These are phyloP conservation scores for Metallyticus violacea DNA, from an alignment of 2,888 invertebrate genomes.

Conservation along the genomic window DNA sequence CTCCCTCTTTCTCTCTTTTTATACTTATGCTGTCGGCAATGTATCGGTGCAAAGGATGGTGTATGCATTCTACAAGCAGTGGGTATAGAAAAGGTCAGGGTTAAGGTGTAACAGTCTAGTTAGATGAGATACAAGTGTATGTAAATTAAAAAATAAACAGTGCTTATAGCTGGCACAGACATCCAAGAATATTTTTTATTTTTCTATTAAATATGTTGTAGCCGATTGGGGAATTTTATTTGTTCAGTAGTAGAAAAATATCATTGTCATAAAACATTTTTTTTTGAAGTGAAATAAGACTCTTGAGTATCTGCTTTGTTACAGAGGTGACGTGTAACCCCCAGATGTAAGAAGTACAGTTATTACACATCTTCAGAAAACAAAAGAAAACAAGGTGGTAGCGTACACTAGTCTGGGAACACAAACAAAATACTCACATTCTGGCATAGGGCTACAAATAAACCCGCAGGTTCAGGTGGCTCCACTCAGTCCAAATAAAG, in stretches of 20 bases:
- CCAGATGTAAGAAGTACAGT: background rate
- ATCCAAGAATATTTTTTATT: conserved; percentile 19
- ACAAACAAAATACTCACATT: conserved; percentile 5
- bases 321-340: background rate
- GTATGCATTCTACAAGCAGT: background rate
- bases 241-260: background rate
- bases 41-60: background rate
- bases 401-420: background rate
- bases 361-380: background rate
- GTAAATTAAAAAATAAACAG: background rate
- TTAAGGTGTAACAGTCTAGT: background rate
- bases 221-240: background rate
- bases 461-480: background rate
- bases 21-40: background rate
- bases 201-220: background rate
- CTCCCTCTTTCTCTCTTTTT: background rate
- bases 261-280: background rate
- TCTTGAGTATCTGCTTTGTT: background rate
- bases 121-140: background rate
- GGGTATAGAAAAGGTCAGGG: background rate
- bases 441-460: conserved; percentile 17
- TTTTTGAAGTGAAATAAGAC: background rate
- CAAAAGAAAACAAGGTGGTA: background rate
- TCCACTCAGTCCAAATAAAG: background rate
- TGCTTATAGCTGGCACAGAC: conserved; percentile 20